Percentiles rank a stretch among this genome's conserved stretches.
Evolutionary conservation across 1,140 invertebrate genomes (phyloP).

Genomic region (Melanaphis sacchari): DNA sequence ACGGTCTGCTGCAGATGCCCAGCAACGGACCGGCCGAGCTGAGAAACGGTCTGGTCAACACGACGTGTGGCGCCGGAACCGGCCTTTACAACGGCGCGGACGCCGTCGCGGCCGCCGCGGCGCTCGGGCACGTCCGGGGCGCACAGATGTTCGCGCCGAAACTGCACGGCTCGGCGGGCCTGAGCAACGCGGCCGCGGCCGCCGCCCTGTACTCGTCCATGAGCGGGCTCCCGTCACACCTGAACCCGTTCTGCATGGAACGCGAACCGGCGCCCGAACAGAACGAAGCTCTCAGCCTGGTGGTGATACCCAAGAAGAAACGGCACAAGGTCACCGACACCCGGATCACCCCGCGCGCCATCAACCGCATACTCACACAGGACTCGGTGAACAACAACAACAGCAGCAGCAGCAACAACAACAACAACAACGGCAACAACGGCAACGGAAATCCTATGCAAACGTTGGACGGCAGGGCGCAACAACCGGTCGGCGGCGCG

Average conservation of each 20-base stretch:
- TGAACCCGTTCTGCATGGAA: constrained; percentile 75
- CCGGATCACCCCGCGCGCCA: constrained; percentile 88
- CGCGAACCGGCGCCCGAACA: constrained; percentile 76
- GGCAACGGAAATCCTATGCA: constrained; percentile 60
- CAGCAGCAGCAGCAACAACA: constrained; percentile 64
- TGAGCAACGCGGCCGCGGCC: constrained; percentile 71
- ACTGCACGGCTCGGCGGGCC: constrained; percentile 68
- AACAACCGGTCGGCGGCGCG: constrained; percentile 59
- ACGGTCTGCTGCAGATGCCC: constrained; percentile 12
- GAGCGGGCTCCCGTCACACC: constrained; percentile 69
- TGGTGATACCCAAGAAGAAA: constrained; percentile 94
- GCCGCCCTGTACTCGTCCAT: constrained; percentile 67
- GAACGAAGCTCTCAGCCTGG: constrained; percentile 91
- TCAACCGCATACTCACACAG: constrained; percentile 83
- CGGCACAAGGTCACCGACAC: constrained; percentile 97
- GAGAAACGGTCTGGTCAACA: constrained; percentile 59
- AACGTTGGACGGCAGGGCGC: constrained; percentile 17
- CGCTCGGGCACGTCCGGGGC: constrained; percentile 66
- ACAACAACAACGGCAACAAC: constrained; percentile 66
- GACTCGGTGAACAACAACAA: constrained; percentile 76
- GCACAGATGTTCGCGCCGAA: constrained; percentile 80
- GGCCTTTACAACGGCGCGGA: constrained; percentile 63
- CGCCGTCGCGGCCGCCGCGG: constrained; percentile 65
- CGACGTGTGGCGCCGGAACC: constrained; percentile 62
- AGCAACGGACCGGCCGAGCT: constrained; percentile 59